phyloP scores from a whole-genome alignment of 2,113 vertebrate genomes.

The Leucosticte australis region DNA sequence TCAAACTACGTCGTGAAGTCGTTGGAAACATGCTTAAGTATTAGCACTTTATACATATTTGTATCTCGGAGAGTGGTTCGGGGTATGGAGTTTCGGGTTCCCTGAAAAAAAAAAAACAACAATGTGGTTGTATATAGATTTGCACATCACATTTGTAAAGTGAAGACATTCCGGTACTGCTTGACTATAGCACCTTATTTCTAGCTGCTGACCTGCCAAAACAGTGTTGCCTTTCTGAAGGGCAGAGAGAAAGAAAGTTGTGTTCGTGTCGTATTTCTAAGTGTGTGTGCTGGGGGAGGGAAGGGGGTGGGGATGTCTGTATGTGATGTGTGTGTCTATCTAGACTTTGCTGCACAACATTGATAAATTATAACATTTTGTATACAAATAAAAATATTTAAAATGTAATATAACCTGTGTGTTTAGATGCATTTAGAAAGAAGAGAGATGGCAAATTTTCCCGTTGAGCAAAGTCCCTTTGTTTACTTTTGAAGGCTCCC shows the following conservation, averaged over 20 bases:
- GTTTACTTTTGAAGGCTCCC: slow-evolving; percentile 18
- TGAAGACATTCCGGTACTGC: slow-evolving; percentile 80
- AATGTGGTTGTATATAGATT: slow-evolving; percentile 70
- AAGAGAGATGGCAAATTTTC: not conserved
- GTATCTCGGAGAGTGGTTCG: slow-evolving; percentile 71
- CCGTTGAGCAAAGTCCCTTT: not conserved
- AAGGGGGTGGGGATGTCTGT: not conserved
- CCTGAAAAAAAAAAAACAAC: slow-evolving; percentile 63
- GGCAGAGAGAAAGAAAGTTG: slow-evolving; percentile 43
- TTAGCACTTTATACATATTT: slow-evolving; percentile 89
- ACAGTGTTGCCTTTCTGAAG: slow-evolving; percentile 88
- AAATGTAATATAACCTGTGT: slow-evolving; percentile 10
- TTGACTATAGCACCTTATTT: slow-evolving; percentile 89
- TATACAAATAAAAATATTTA: slow-evolving; percentile 75
- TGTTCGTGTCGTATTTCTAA: slow-evolving; percentile 47
- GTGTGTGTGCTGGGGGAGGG: not conserved
- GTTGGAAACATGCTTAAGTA: slow-evolving; percentile 72
- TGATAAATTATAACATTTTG: slow-evolving; percentile 77
- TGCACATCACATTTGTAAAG: slow-evolving; percentile 77
- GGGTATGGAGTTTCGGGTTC: slow-evolving; percentile 59
- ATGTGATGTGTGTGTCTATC: slow-evolving; percentile 54
- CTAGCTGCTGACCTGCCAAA: slow-evolving; percentile 88
- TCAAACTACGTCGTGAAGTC: slow-evolving; percentile 62
- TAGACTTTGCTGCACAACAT: slow-evolving; percentile 73
- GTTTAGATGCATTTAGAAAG: slow-evolving; percentile 15